These are phyloP conservation scores for Stictonetta naevosa DNA, from an alignment of 2,113 vertebrate species.

Conservation along the genomic window DNA sequence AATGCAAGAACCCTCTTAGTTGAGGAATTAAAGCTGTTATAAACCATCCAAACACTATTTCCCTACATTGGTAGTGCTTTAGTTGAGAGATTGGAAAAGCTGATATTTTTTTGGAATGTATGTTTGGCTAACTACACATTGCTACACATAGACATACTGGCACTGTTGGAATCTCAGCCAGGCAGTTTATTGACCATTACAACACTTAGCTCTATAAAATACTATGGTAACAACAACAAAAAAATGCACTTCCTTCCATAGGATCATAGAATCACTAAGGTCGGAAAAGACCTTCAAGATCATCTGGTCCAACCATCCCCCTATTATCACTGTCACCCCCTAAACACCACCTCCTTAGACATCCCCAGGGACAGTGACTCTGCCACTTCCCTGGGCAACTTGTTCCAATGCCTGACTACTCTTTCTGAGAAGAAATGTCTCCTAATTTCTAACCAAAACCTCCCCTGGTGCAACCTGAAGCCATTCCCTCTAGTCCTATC, in stretches of 20 bases:
- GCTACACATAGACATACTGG: neutral
- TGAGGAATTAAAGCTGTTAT: neutral
- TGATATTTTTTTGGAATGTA: neutral
- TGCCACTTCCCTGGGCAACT: too few species aligned
- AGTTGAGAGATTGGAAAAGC: neutral
- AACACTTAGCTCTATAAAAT: neutral
- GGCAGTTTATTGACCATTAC: neutral
- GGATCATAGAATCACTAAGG: too few species aligned
- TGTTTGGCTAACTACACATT: neutral
- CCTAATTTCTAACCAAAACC: too few species aligned
- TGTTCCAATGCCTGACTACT: too few species aligned
- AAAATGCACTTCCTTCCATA: neutral
- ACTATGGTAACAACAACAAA: neutral
- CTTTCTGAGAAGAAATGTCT: too few species aligned
- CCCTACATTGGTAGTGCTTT: neutral
- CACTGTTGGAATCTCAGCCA: neutral
- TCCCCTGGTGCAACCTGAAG: too few species aligned
- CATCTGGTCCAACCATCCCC: too few species aligned
- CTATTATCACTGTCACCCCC: too few species aligned
- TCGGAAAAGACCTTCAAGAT: too few species aligned
- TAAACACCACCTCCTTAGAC: too few species aligned
- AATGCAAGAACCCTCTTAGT: neutral
- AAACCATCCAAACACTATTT: neutral
- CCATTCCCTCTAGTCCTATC: too few species aligned
- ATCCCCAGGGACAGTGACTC: too few species aligned